These are phyloP conservation scores for Drosophila fuyamai DNA, from an alignment of 1,140 invertebrate genomes.

Conservation along the genomic window DNA sequence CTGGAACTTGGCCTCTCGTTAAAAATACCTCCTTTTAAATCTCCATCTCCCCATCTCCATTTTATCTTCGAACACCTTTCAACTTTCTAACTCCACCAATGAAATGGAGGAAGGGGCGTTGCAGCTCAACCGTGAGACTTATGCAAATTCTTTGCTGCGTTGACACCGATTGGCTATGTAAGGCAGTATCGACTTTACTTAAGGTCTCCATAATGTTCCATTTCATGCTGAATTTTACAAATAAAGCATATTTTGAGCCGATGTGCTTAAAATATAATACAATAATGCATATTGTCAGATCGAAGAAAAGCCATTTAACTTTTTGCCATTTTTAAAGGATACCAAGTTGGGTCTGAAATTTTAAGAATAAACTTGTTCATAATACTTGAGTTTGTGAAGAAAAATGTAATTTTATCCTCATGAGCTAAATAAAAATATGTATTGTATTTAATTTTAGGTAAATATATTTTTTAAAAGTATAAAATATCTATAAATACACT, in stretches of 20 bases:
- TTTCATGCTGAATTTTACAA: background rate
- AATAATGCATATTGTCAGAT: no score
- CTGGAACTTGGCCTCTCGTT: conserved; percentile 44
- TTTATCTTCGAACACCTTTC: conserved; percentile 43
- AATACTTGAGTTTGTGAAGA: no score
- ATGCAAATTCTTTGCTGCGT: conserved; percentile 40
- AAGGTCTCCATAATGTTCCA: background rate
- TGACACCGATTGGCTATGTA: conserved; percentile 31
- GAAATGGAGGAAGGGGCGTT: conserved; percentile 12
- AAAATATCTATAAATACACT: no score
- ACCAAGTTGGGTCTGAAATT: no score
- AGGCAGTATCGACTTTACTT: conserved; percentile 1
- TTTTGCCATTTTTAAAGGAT: no score
- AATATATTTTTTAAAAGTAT: no score
- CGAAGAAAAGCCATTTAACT: no score
- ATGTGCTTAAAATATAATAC: no score
- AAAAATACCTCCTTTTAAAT: conserved; percentile 33
- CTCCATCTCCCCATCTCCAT: conserved; percentile 9
- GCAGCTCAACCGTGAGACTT: conserved; percentile 28
- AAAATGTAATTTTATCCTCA: no score
- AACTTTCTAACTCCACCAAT: conserved; percentile 26
- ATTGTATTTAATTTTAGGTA: no score
- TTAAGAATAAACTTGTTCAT: no score
- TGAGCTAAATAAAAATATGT: no score
- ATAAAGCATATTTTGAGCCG: background rate